phyloP scores from a whole-genome alignment of 1,140 invertebrate genomes.

The Araneus ventricosus region DNA sequence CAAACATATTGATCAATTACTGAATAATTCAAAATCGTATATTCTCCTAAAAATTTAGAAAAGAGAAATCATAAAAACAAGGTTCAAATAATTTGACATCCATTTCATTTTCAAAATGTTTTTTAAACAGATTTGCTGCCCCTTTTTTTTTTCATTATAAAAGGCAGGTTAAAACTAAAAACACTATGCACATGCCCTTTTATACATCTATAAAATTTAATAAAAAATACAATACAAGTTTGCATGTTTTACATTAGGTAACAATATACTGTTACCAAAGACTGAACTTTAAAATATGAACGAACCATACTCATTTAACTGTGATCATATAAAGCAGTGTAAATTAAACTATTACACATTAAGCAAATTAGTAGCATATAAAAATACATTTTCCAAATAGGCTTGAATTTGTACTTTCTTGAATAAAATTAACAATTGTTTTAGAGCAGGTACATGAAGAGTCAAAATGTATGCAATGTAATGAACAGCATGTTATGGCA shows the following conservation, averaged over 20 bases:
- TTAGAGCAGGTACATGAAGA: slow-evolving; percentile 50
- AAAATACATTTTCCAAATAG: slow-evolving; percentile 52
- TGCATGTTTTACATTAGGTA: background rate
- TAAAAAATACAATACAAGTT: slow-evolving; percentile 1
- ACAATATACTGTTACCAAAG: background rate
- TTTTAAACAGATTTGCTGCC: too few relatives aligned
- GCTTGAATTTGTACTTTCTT: slow-evolving; percentile 56
- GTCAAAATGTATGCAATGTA: background rate
- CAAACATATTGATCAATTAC: too few relatives aligned
- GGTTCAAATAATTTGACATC: too few relatives aligned
- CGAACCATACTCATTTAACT: slow-evolving; percentile 10
- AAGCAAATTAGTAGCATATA: slow-evolving; percentile 33
- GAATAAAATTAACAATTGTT: slow-evolving; percentile 25
- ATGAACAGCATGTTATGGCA: background rate
- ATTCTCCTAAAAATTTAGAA: too few relatives aligned
- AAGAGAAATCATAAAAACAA: too few relatives aligned
- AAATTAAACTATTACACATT: slow-evolving; percentile 37
- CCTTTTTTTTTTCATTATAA: too few relatives aligned
- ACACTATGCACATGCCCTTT: background rate
- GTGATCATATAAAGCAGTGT: slow-evolving; percentile 20
- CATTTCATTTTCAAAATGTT: too few relatives aligned
- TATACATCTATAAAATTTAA: background rate
- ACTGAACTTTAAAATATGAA: background rate
- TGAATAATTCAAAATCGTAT: too few relatives aligned
- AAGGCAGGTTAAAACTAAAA: background rate